Conservation (phyloP, 2,888 invertebrate species). For the Pseudoips prasinana region DNA sequence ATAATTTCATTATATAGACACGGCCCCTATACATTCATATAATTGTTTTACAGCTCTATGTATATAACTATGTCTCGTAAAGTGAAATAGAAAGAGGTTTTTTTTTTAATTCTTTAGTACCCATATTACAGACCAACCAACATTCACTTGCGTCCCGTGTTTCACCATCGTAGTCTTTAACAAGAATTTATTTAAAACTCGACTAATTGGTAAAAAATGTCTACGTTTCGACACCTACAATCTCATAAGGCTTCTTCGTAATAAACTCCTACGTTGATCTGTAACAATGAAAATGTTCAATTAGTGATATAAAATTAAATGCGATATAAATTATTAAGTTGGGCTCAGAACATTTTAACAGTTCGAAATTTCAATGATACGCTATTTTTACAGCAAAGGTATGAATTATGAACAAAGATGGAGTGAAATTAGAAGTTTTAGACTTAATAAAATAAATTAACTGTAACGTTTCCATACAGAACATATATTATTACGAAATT, state of each 20-base stretch:
- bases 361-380: constrained; percentile 10
- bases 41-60: constrained; percentile 26
- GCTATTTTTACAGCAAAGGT: constrained; percentile 1
- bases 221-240: constrained; percentile 72
- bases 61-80: constrained; percentile 28
- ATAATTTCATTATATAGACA: constrained; percentile 23
- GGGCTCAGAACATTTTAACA: constrained; percentile 13
- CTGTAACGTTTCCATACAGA: too few species aligned
- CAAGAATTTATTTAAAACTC: constrained; percentile 62
- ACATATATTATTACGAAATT: too few species aligned
- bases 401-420: constrained; percentile 5
- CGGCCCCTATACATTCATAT: constrained; percentile 25
- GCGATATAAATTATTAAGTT: constrained; percentile 4
- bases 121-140: constrained; percentile 44
- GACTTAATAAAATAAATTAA: too few species aligned
- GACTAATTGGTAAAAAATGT: constrained; percentile 75
- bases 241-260: constrained; percentile 80
- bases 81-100: constrained; percentile 33
- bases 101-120: constrained; percentile 29
- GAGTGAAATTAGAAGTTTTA: too few species aligned
- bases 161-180: constrained; percentile 66
- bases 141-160: constrained; percentile 73
- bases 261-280: constrained; percentile 82
- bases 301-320: constrained; percentile 7
- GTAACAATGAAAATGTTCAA: constrained; percentile 46